Conservation (phyloP, 2,797 vertebrate genomes). For the Coluber constrictor region DNA sequence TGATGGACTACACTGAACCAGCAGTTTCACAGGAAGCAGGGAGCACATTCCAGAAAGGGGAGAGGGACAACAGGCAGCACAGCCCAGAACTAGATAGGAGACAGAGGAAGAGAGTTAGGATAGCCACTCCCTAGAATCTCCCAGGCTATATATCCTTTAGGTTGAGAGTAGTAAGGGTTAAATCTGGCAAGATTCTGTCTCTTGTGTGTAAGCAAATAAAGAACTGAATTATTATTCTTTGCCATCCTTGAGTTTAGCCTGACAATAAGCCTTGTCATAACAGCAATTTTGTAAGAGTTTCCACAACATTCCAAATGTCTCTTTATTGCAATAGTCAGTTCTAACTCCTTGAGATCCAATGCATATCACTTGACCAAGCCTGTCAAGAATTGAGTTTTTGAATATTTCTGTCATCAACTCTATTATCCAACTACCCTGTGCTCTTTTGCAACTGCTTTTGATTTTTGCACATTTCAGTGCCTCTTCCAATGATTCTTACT, state of each 20-base stretch:
- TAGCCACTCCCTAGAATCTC: neutral
- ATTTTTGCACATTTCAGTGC: neutral
- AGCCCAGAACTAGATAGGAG: neutral
- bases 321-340: neutral
- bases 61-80: neutral
- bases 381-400: neutral
- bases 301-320: neutral
- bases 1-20: neutral
- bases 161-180: neutral
- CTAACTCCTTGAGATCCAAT: neutral
- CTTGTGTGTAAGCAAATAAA: neutral
- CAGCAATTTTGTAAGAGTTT: neutral
- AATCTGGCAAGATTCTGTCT: neutral
- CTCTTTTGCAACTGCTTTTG: neutral
- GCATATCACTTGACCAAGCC: neutral
- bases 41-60: neutral
- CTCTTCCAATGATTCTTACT: neutral
- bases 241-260: neutral
- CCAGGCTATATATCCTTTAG: neutral
- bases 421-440: neutral
- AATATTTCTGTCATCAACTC: neutral
- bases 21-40: neutral
- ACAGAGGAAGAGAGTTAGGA: neutral
- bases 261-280: neutral
- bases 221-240: neutral